A percentile compares a stretch with the other conserved stretches of the same genome.
phyloP scores from a whole-genome alignment of 1,140 invertebrate species.

The Bombus superbus region DNA sequence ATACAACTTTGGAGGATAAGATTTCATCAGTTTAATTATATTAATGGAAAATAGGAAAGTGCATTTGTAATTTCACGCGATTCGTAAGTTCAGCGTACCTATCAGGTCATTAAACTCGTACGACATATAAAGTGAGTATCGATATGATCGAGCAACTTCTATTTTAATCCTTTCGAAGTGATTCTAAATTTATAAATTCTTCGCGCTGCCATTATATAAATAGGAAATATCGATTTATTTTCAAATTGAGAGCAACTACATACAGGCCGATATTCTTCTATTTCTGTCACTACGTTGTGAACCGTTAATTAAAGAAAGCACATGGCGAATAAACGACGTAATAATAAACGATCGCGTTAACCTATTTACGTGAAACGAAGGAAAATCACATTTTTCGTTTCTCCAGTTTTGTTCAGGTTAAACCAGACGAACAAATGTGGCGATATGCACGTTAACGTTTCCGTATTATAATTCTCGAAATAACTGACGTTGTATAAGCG shows the following conservation, averaged over 20 bases:
- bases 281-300: neutral
- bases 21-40: neutral
- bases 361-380: neutral
- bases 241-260: neutral
- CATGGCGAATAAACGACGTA: neutral
- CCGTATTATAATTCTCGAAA: slow-evolving; percentile 27
- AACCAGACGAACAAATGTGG: neutral
- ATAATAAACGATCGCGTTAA: neutral
- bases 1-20: too few relatives aligned
- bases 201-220: neutral
- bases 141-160: neutral
- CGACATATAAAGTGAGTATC: neutral
- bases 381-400: neutral
- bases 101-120: neutral
- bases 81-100: neutral
- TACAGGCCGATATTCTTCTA: too few relatives aligned
- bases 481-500: slow-evolving; percentile 16
- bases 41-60: neutral
- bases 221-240: slow-evolving; percentile 10
- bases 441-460: slow-evolving; percentile 11
- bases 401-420: neutral
- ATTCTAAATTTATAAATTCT: slow-evolving; percentile 5
- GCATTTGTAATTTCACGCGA: neutral
- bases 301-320: neutral
- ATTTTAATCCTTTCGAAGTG: slow-evolving; percentile 18